Base-by-base conservation (phyloP, 2,888 invertebrate genomes). In the Scaptomyza tumidula region DNA sequence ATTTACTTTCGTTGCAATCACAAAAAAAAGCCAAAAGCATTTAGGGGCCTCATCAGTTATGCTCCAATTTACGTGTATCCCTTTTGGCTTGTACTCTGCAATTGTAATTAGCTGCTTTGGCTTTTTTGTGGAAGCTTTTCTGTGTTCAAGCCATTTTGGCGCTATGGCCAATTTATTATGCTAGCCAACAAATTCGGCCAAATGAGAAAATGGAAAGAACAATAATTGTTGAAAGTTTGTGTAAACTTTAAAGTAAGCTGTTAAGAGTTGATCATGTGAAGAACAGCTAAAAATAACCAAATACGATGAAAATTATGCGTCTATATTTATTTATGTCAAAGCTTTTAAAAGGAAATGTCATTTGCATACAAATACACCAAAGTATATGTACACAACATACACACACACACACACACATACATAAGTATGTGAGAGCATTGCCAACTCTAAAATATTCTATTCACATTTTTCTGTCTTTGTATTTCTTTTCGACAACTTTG, bases 31-130 rank as follows among this genome's bases (percentile, higher is more conserved):
- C 57, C 52, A 14, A 46, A 64, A 44, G 49, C 52, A 52, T 56
- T 50, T 58, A 49, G 33, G 52, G 33, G 52, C 52, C 75, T 75
- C 66, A 75, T 75, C 71, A 58, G 66, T 66, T 67, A 57, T 75
- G 75, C 75, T 71, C 75, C 76, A 75, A 64, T 75, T 75, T 75
- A n/a, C 39, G 39, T 52, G 14, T 27, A 39, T 39, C 5, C 27
- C 24, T 41, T 24, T n/a, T 39, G 44, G 19, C 24, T 16, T 64
- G 33, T 50, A 11, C 33, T 41, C 45, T 39, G 19, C 43, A 55
- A 33, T 44, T 35, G 52, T 67, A 75, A 75, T 75, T 75, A 75
- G 75, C 57, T 54, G 57, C 50, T 54, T n/a, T n/a, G 50, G 46
- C 49, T 62, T 75, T 62, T 75, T 49, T 56, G 58, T 75, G 54